A percentile compares a stretch with the other conserved stretches of the same genome.
phyloP scores from a whole-genome alignment of 1,140 invertebrate genomes.

The Aporrectodea caliginosa region DNA sequence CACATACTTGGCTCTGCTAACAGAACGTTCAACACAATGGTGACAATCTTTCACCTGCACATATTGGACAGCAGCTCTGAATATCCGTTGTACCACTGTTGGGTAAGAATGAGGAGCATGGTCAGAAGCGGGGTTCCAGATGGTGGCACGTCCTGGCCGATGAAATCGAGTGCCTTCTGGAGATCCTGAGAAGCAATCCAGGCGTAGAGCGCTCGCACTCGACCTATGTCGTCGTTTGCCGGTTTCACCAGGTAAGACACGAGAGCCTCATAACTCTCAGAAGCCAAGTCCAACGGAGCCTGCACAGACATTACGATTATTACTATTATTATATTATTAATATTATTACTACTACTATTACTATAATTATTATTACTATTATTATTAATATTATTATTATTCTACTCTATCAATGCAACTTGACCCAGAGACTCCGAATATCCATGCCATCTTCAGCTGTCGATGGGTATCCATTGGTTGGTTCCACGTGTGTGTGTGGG shows the following conservation, averaged over 20 bases:
- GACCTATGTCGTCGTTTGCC: conserved; percentile 23
- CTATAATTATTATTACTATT: no score
- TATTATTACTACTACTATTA: no score
- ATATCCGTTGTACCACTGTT: conserved; percentile 17
- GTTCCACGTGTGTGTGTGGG: no score
- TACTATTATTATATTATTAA: no score
- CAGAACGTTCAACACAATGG: no score
- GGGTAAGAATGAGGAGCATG: conserved; percentile 12
- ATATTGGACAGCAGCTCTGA: conserved; percentile 19
- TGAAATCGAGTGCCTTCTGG: conserved; percentile 3
- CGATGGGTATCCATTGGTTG: no score
- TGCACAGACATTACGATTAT: no score
- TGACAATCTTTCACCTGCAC: conserved; percentile 27
- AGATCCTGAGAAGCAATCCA: conserved; percentile 24
- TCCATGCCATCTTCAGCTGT: no score
- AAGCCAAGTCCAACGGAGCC: conserved; percentile 25
- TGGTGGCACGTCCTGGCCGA: neutral
- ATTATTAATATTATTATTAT: no score
- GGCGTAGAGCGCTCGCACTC: conserved; percentile 20
- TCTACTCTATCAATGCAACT: no score
- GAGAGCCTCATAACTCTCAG: conserved; percentile 12
- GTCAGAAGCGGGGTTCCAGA: conserved; percentile 13
- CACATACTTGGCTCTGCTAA: no score
- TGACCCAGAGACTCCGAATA: no score
- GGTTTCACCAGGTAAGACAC: conserved; percentile 20